Percentiles rank a stretch among this genome's conserved stretches.
Conservation (phyloP, 2,888 invertebrate species). For the Phalera bucephala region DNA sequence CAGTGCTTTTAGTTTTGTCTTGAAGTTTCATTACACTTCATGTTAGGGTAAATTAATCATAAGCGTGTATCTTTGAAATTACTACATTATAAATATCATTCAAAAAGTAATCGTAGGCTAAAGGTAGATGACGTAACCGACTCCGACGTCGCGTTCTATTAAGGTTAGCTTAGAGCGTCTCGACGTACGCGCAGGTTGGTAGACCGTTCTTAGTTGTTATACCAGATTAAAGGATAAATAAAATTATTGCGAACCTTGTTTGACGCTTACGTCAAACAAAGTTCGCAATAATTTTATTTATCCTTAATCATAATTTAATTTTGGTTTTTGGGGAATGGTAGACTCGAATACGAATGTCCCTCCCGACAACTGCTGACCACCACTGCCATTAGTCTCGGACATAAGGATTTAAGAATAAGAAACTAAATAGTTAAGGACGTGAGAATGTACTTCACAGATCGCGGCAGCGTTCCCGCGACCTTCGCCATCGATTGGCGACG, state of each 20-base stretch:
- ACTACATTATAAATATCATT: constrained; percentile 26
- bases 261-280: too few relatives aligned
- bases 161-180: constrained; percentile 31
- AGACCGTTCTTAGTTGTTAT: constrained; percentile 35
- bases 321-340: constrained; percentile 53
- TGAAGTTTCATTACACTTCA: constrained; percentile 24
- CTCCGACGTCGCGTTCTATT: constrained; percentile 26
- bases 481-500: too few relatives aligned
- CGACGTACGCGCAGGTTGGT: constrained; percentile 22
- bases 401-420: constrained; percentile 52
- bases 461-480: constrained; percentile 17
- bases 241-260: constrained; percentile 42
- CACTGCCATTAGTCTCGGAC: constrained; percentile 73
- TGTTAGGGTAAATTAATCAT: constrained; percentile 30
- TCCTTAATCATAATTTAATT: constrained; percentile 52
- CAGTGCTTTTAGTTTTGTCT: constrained; percentile 21
- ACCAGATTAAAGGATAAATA: constrained; percentile 27
- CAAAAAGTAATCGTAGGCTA: constrained; percentile 33
- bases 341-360: constrained; percentile 58
- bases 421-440: constrained; percentile 45
- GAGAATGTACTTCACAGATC: constrained; percentile 34
- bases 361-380: constrained; percentile 69
- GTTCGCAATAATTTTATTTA: too few relatives aligned
- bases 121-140: constrained; percentile 28
- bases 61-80: constrained; percentile 31